phyloP scores from a whole-genome alignment of 2,113 vertebrate species.

The Phalacrocorax aristotelis region DNA sequence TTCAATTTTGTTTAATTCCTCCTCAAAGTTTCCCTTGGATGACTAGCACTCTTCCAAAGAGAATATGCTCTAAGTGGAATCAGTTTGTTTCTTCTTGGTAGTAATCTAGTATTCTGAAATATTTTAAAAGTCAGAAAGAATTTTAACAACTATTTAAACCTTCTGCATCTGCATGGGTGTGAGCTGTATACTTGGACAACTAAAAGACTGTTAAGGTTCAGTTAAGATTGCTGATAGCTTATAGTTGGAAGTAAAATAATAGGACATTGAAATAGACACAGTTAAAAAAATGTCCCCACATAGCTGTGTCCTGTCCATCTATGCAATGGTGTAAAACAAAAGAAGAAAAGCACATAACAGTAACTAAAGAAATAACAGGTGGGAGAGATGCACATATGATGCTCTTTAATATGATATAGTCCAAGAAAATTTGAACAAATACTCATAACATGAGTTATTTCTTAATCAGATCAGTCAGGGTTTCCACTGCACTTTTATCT shows the following conservation, averaged over 20 bases:
- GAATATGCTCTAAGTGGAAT: background rate
- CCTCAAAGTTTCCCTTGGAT: background rate
- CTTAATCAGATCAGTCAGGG: background rate
- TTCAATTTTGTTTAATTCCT: background rate
- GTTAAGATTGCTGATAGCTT: background rate
- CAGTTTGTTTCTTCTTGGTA: background rate
- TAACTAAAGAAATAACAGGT: background rate
- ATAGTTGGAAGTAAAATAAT: background rate
- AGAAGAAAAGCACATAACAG: background rate
- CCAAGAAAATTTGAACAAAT: background rate
- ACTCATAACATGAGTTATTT: background rate
- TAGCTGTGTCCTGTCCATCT: background rate
- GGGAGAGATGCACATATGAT: background rate
- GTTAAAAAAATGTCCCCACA: background rate
- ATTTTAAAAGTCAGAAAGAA: background rate
- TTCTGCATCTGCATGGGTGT: background rate
- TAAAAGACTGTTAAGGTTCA: background rate
- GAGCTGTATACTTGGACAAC: background rate
- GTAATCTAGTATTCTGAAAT: background rate
- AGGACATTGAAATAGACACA: background rate
- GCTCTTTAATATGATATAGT: background rate
- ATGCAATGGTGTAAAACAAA: background rate
- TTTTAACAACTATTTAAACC: background rate
- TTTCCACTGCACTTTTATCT: background rate
- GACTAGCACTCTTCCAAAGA: background rate